Evolutionary conservation across 1,140 invertebrate species (phyloP).

Genomic region (Sycophila sp.): DNA sequence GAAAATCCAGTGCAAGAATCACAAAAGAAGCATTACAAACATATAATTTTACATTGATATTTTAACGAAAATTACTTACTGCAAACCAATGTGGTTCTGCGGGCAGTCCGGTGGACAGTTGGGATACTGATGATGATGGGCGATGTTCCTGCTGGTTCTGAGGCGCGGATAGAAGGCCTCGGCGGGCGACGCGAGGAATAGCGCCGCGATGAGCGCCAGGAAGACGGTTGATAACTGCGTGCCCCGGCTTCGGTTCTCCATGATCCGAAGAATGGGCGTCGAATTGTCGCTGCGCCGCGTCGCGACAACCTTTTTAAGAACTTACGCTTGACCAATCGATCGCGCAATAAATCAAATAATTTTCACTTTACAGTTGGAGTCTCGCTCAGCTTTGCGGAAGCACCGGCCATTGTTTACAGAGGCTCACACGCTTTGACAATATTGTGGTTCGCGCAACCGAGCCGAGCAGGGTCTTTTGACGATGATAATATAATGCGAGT

Average conservation of each 20-base stretch:
- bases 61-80: too few relatives aligned
- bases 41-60: too few relatives aligned
- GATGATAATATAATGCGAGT: not conserved
- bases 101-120: conserved; percentile 3
- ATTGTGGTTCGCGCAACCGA: too few relatives aligned
- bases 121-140: not conserved
- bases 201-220: not conserved
- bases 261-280: not conserved
- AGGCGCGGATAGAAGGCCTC: too few relatives aligned
- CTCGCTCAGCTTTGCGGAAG: too few relatives aligned
- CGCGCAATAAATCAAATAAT: too few relatives aligned
- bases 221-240: not conserved
- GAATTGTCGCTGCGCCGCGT: not conserved
- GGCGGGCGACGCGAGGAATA: not conserved
- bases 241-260: not conserved
- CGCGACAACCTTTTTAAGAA: conserved; percentile 1
- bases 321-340: not conserved
- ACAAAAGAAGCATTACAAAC: too few relatives aligned
- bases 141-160: not conserved
- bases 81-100: not conserved
- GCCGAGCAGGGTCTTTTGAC: too few relatives aligned
- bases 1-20: too few relatives aligned
- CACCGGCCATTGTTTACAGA: too few relatives aligned
- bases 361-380: too few relatives aligned
- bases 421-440: too few relatives aligned